Base-by-base conservation (phyloP, 2,888 invertebrate species). In the Cordilura impudica region DNA sequence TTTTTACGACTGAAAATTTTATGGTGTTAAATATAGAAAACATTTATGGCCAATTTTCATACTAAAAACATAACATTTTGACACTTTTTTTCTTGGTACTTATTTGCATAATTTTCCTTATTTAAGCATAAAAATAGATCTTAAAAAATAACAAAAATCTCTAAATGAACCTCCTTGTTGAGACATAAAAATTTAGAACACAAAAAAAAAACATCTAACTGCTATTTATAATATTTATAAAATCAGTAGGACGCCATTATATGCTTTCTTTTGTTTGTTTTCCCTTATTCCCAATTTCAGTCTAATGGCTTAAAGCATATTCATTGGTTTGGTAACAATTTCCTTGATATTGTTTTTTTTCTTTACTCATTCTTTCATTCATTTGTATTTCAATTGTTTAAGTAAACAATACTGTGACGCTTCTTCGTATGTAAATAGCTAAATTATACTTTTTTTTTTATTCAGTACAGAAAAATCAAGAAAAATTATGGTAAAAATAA, bases 381-480 rank as follows among this genome's bases (percentile, higher is more conserved):
- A 39, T 58, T n/a, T 7, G 5, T 29, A 14, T 61, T 61, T 63
- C 23, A 39, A 53, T 53, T 63, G 12, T 63, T 63, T 51, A 63
- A 63, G 49, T 51, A 63, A 63, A 72, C 56, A 65, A 65, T n/a
- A 71, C 49, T 74, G 35, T 75, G 35, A 45, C 56, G 58, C 56
- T n/a, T n/a, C n/a, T n/a, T n/a, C n/a, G n/a, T 67, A 63, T 65
- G 66, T 58, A 75, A 79, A 75, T 75, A 67, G 75, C 71, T 54
- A 56, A 39, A 79, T 75, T 79, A 75, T 79, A 53, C 56, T 23
- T 4, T 18, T 14, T n/a, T 53, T 49, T 21, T 26, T 49, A 51
- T 47, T 23, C 19, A 56, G 67, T 16, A 10, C 5, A 54, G 12
- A 16, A 56, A 6, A 18, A 51, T n/a, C 6, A 60, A 51, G 12